Percentiles rank a stretch among this genome's conserved stretches.
These are phyloP conservation scores for Tragelaphus imberbis DNA, from an alignment of 2,113 vertebrate genomes.

Conservation along the genomic window DNA sequence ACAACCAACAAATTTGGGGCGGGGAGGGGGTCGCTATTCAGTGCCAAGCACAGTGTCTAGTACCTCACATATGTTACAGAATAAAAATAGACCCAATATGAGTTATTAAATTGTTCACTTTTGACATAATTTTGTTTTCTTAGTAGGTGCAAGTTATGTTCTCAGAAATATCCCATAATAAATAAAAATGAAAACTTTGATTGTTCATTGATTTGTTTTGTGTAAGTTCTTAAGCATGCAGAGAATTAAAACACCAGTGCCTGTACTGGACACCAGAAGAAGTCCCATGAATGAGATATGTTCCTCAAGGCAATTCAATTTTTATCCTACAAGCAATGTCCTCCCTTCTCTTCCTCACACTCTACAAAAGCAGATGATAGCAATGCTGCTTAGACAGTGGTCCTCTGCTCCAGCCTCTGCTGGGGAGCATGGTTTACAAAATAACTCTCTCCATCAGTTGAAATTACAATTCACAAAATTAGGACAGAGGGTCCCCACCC, in stretches of 20 bases:
- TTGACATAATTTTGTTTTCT: not conserved
- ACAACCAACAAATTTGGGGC: not conserved
- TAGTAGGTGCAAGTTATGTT: not conserved
- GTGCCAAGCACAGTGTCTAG: not conserved
- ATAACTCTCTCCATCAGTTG: not conserved
- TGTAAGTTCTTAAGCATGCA: not conserved
- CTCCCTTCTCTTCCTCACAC: not conserved
- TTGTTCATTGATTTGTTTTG: not conserved
- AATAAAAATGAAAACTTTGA: not conserved
- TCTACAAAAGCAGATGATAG: not conserved
- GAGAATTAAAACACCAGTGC: not conserved
- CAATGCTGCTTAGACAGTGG: not conserved
- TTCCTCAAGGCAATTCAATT: not conserved
- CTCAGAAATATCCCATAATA: not conserved
- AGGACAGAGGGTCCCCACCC: not conserved
- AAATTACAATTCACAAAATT: conserved; percentile 1
- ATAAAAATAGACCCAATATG: not conserved
- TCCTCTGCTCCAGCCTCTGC: not conserved
- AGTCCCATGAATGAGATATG: not conserved
- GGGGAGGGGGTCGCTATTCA: not conserved
- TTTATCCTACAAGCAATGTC: not conserved
- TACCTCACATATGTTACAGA: not conserved
- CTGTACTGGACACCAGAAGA: not conserved
- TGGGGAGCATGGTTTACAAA: not conserved
- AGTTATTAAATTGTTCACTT: not conserved